A percentile compares a stretch with the other conserved stretches of the same genome.
phyloP scores from a whole-genome alignment of 2,888 invertebrate genomes.

The Lamellibrachia satsuma region DNA sequence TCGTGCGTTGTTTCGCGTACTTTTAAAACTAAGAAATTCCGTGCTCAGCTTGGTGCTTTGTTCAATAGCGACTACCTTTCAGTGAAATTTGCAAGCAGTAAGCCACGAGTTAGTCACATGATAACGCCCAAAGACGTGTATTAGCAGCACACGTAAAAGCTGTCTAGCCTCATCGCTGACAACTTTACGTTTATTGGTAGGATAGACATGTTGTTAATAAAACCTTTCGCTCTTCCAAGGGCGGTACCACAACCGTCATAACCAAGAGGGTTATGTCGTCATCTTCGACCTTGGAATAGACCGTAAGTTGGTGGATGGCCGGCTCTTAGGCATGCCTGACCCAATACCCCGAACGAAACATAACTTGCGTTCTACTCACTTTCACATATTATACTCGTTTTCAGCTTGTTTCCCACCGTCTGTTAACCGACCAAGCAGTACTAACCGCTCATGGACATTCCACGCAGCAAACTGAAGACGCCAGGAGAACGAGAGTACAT shows the following conservation, averaged over 20 bases:
- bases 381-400: not conserved
- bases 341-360: not conserved
- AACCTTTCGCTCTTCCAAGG: slow-evolving; percentile 1
- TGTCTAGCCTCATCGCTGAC: not conserved
- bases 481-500: not conserved
- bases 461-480: not conserved
- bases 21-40: not conserved
- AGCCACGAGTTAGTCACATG: not conserved
- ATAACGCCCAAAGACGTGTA: not conserved
- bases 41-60: not conserved
- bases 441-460: not conserved
- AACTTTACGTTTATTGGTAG: not conserved
- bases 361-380: not conserved
- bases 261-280: slow-evolving; percentile 7
- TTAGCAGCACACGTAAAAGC: not conserved
- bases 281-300: not conserved
- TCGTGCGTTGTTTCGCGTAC: not conserved
- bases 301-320: not conserved
- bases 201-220: not conserved
- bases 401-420: not conserved
- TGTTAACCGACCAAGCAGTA: not conserved
- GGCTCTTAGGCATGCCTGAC: not conserved
- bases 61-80: not conserved
- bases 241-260: not conserved
- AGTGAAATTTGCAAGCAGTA: not conserved